Conservation (phyloP, 2,797 vertebrate species). For the Amblyopsis hoosieri region DNA sequence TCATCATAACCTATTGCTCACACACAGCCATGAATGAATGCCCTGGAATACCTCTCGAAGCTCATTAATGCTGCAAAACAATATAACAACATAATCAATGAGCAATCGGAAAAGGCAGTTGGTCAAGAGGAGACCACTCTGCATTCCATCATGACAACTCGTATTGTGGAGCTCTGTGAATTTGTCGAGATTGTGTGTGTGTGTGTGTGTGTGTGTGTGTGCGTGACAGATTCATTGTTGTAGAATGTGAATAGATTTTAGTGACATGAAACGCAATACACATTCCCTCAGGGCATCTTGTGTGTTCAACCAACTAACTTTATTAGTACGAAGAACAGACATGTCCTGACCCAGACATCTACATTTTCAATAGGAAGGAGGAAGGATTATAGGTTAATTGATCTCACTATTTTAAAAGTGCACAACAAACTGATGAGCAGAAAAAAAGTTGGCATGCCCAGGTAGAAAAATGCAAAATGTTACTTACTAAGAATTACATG, state of each 20-base stretch:
- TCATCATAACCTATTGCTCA: constrained; percentile 16
- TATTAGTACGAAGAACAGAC: no score
- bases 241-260: constrained; percentile 8
- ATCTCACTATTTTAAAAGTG: no score
- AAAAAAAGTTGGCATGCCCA: no score
- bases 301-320: background rate
- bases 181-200: constrained; percentile 2
- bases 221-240: background rate
- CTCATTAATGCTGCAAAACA: constrained; percentile 45
- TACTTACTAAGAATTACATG: no score
- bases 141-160: constrained; percentile 45
- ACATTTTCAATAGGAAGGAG: no score
- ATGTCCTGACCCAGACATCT: no score
- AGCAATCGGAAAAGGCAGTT: constrained; percentile 25
- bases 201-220: constrained; percentile 6
- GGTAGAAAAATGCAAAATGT: no score
- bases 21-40: constrained; percentile 25
- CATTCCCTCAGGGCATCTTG: background rate
- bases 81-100: constrained; percentile 36
- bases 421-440: no score
- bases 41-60: constrained; percentile 32
- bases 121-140: constrained; percentile 24
- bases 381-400: no score
- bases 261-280: constrained; percentile 3
- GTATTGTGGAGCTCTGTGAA: constrained; percentile 11